Percentiles rank a stretch among this genome's conserved stretches.
phyloP scores from a whole-genome alignment of 2,888 invertebrate species.

The Panopea generosa region DNA sequence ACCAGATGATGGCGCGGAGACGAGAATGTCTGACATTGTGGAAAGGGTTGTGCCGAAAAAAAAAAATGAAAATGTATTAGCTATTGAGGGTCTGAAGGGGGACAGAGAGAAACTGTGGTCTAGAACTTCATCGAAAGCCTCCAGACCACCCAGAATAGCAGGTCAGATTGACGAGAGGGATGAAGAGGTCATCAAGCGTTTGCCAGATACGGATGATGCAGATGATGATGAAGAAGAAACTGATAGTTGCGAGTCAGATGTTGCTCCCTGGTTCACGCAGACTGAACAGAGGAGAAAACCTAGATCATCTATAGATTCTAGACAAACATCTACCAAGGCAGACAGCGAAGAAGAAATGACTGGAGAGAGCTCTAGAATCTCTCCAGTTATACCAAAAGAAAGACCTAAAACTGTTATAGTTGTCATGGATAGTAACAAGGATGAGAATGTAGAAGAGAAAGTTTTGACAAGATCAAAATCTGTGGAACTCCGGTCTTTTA shows the following conservation, averaged over 20 bases:
- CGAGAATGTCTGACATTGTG: background rate
- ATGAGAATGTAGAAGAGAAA: no score
- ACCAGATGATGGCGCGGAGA: conserved; percentile 5
- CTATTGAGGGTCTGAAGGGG: conserved; percentile 43
- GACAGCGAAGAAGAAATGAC: no score
- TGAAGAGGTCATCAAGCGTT: conserved; percentile 4
- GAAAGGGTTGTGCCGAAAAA: conserved; percentile 9
- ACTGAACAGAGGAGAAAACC: background rate
- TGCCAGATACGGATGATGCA: background rate
- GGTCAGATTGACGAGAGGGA: conserved; percentile 29
- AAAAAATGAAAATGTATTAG: conserved; percentile 12
- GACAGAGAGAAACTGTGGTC: conserved; percentile 45
- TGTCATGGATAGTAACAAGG: no score
- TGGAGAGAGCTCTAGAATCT: no score
- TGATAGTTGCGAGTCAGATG: background rate
- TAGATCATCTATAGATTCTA: background rate
- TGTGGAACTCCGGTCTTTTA: no score
- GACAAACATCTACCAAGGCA: background rate
- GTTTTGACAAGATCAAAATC: no score
- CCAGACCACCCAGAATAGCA: conserved; percentile 28
- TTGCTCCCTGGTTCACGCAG: conserved; percentile 45
- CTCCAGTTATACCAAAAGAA: no score
- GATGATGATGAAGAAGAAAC: conserved; percentile 15
- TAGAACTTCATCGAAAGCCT: conserved; percentile 45
- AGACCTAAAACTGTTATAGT: no score